Evolutionary conservation across 2,797 vertebrate genomes (phyloP).

Genomic region (Enteromius trimaculatus): DNA sequence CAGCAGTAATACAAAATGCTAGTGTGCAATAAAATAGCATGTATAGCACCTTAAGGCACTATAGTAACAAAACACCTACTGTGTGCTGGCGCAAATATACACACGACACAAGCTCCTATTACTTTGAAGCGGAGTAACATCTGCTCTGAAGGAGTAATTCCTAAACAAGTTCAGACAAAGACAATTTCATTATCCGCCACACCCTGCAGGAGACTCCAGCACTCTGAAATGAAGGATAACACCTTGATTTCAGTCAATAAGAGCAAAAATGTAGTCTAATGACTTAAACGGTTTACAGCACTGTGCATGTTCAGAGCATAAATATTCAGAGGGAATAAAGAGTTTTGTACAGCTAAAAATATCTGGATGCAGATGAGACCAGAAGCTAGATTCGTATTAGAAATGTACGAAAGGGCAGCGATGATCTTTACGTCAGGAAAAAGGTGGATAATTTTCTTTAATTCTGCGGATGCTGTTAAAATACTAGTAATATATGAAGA

Average conservation of each 20-base stretch:
- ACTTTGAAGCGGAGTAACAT: not conserved
- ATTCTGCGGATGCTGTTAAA: too few species aligned
- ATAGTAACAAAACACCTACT: not conserved
- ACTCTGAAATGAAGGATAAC: not conserved
- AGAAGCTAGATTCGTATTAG: too few species aligned
- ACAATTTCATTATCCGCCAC: slow-evolving; percentile 68
- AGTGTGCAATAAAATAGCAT: not conserved
- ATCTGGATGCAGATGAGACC: too few species aligned
- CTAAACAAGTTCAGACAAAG: slow-evolving; percentile 72
- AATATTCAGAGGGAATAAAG: not conserved
- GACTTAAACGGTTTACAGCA: not conserved
- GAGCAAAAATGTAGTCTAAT: not conserved
- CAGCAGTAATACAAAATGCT: not conserved
- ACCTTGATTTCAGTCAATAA: not conserved
- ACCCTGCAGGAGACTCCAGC: slow-evolving; percentile 57
- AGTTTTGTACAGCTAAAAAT: too few species aligned
- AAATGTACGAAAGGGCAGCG: too few species aligned
- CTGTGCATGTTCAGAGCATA: not conserved
- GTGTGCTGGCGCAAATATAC: not conserved
- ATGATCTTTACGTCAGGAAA: too few species aligned
- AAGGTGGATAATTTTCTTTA: too few species aligned
- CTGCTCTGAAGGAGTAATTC: slow-evolving; percentile 70
- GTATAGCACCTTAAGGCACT: not conserved
- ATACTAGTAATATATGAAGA: too few species aligned
- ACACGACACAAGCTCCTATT: not conserved